Conservation (phyloP, 2,888 invertebrate genomes). For the Temnothorax rugatulus region DNA sequence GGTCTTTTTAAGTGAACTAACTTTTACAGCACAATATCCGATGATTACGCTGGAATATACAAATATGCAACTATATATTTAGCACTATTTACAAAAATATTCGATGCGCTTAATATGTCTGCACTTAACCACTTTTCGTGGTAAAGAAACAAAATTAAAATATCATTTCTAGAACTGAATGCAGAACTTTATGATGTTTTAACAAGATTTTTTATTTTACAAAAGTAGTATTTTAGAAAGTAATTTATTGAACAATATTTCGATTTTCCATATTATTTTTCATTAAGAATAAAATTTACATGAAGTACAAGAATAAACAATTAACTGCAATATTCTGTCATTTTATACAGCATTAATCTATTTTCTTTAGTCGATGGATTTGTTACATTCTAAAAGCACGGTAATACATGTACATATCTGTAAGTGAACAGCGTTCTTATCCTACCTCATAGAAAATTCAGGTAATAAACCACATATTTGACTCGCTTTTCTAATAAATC, state of each 20-base stretch:
- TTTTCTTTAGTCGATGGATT: neutral
- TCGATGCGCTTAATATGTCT: neutral
- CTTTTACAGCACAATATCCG: neutral
- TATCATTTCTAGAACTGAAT: neutral
- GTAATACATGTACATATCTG: neutral
- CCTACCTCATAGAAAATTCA: neutral
- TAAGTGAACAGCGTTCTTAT: neutral
- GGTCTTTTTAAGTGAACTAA: neutral
- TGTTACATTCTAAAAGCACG: neutral
- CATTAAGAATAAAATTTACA: neutral
- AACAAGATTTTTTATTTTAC: neutral
- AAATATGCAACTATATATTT: neutral
- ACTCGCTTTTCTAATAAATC: conserved; percentile 54
- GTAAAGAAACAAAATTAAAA: neutral
- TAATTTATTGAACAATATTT: neutral
- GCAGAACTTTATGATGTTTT: neutral
- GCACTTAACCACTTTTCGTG: neutral
- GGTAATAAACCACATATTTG: conserved; percentile 17
- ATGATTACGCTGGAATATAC: neutral
- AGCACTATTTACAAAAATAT: neutral
- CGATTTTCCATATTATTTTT: neutral
- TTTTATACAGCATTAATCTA: neutral
- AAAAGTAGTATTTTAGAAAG: neutral
- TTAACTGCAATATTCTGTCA: neutral
- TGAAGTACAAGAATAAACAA: neutral